Evolutionary conservation across 2,113 vertebrate species (phyloP), one percentile per base, ranked within the genome.

Genomic region (Rhinoderma darwinii): DNA sequence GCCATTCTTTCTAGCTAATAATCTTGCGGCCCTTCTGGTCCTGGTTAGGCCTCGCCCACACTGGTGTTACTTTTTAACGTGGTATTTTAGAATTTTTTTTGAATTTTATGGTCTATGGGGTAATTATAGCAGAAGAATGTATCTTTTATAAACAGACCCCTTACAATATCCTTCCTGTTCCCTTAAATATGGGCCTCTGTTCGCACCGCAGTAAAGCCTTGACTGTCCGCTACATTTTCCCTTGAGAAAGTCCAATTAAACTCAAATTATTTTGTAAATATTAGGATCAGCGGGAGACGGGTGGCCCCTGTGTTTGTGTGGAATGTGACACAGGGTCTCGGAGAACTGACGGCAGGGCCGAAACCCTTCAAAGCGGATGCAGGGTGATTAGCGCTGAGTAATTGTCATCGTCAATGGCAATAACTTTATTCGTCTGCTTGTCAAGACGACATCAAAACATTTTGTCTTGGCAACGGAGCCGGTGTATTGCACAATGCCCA

Each of bases 171-270:
- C 5, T 39, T 17, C 0, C 32, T 2, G 32, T 35, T 70, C 66
- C 35, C 39, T 70, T 18, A 4, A 6, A 32, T 20, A 37, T n/a
- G 17, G 66, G 18, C 39, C 9, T 17, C 32, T 39, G 37, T 70
- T 20, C 12, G 17, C 61, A 32, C 61, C 14, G 61, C 77, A 25
- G 51, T 37, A 79, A 39, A 79, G 8, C 51, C 17, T 2, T 22
- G 30, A 35, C 47, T 54, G 20, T 8, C 10, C 18, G 63, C 27
- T 70, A 1, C 22, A 51, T 32, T 83, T 83, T 83, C 82, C 66
- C 66, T 70, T 37, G 80, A 68, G 80, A 82, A 72, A 72, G 82
- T 54, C 82, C 47, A 83, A 83, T 83, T 70, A 70, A 83, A 66
- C 14, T 50, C 7, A 15, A 77, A 47, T 88, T 43, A 72, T 88